phyloP scores from a whole-genome alignment of 1,140 invertebrate species.

The Apis mellifera region Amel_HAv3.1 CM009931.2:20584501-20585000 shows the following conservation, averaged over 20 bases:
- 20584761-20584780: slow-evolving; percentile 96
- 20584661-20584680: slow-evolving; percentile 96
- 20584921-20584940: slow-evolving; percentile 58
- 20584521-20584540: slow-evolving; percentile 97
- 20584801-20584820: slow-evolving; percentile 89
- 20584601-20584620: slow-evolving; percentile 1
- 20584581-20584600: background rate
- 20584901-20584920: slow-evolving; percentile 2
- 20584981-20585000: slow-evolving; percentile 93
- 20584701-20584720: slow-evolving; percentile 97
- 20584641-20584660: slow-evolving; percentile 91
- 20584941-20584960: slow-evolving; percentile 97
- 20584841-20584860: background rate
- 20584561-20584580: background rate
- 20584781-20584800: slow-evolving; percentile 93
- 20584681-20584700: slow-evolving; percentile 98
- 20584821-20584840: background rate
- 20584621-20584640: slow-evolving; percentile 93
- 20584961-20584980: slow-evolving; percentile 95
- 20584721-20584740: slow-evolving; percentile 97
- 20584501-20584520: slow-evolving; percentile 96
- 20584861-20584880: too few relatives aligned
- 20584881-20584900: slow-evolving; percentile 11
- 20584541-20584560: slow-evolving; percentile 67
- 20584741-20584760: slow-evolving; percentile 93